Conservation (phyloP, 2,113 vertebrate genomes). For the Pollimyrus isidori region DNA sequence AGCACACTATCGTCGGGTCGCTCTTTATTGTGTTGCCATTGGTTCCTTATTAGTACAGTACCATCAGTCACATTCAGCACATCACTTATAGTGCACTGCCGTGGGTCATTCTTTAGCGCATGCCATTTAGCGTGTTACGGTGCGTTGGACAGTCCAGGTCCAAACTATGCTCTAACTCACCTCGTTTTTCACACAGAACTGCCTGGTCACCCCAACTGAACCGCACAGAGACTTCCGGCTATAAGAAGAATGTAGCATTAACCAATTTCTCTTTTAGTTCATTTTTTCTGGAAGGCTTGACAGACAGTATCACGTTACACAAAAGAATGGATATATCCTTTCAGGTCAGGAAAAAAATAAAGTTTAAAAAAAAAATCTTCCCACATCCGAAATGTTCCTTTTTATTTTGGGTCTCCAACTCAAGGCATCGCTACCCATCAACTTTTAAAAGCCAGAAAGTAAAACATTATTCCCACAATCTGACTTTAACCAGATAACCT, state of each 20-base stretch:
- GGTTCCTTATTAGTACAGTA: background rate
- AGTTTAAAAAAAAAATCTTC: background rate
- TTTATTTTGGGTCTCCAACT: background rate
- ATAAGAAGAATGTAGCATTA: background rate
- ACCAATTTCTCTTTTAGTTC: background rate
- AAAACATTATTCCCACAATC: background rate
- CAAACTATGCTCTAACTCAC: background rate
- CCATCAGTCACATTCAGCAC: background rate
- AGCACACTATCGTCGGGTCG: no score
- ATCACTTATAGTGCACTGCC: background rate
- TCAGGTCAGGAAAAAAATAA: background rate
- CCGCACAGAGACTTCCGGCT: background rate
- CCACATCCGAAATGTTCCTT: background rate
- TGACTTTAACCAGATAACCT: background rate
- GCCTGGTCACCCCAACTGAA: background rate
- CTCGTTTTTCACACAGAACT: background rate
- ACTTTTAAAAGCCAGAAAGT: background rate
- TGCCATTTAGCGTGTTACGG: background rate
- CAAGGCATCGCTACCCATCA: background rate
- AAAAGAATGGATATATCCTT: background rate
- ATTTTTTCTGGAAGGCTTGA: background rate
- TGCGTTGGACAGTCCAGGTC: background rate
- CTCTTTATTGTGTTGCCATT: background rate
- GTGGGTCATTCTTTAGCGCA: background rate
- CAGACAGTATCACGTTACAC: background rate